phyloP scores from a whole-genome alignment of 2,888 invertebrate species.

The Liopterus haemorrhoidalis region DNA sequence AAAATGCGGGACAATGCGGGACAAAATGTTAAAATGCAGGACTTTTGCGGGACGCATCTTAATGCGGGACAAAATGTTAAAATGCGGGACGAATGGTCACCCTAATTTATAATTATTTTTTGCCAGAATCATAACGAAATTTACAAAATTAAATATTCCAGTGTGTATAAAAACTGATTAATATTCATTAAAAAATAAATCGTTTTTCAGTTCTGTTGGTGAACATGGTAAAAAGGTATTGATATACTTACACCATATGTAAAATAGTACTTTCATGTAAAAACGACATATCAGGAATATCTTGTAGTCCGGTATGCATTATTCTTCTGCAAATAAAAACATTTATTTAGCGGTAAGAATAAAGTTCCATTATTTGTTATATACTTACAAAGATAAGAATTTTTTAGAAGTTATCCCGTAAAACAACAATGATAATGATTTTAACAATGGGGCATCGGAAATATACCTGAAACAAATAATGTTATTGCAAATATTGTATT shows the following conservation, averaged over 20 bases:
- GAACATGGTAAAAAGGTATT: too few species aligned
- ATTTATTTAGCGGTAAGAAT: constrained; percentile 8
- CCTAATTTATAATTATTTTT: too few species aligned
- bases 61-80: too few species aligned
- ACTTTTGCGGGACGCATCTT: too few species aligned
- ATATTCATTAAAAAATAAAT: constrained; percentile 1
- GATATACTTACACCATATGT: constrained; percentile 65
- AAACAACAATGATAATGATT: constrained; percentile 50
- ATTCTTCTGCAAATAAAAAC: constrained; percentile 56
- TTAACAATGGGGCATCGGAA: constrained; percentile 59
- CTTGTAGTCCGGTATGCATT: constrained; percentile 60
- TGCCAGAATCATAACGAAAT: too few species aligned
- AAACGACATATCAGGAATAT: constrained; percentile 60
- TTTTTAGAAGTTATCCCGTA: constrained; percentile 47
- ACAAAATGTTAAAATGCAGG: too few species aligned
- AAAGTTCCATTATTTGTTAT: constrained; percentile 39
- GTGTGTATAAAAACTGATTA: too few species aligned
- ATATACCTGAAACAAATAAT: constrained; percentile 54
- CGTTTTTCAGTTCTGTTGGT: constrained; percentile 8
- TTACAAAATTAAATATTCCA: too few species aligned
- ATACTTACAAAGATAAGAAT: constrained; percentile 59
- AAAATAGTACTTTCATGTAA: constrained; percentile 54
- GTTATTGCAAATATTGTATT: constrained; percentile 2
- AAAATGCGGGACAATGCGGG: too few species aligned
- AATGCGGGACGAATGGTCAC: too few species aligned